These are phyloP conservation scores for Carassius auratus DNA, from an alignment of 2,113 vertebrate genomes.

Conservation along the genomic window DNA sequence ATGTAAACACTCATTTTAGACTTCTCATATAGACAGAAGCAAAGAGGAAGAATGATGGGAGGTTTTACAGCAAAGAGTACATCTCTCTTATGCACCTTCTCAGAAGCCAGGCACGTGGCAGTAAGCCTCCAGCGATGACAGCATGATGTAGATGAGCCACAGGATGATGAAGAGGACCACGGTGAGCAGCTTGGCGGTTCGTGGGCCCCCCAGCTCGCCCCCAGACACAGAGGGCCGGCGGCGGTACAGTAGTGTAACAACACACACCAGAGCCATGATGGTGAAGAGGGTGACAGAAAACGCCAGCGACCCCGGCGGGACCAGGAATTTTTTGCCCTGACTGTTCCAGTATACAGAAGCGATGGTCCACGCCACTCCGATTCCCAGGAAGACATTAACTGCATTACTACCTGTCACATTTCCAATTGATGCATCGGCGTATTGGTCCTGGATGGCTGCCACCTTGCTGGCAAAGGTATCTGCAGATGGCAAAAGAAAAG, in stretches of 20 bases:
- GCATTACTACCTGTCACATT: slow-evolving; percentile 86
- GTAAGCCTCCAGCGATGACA: slow-evolving; percentile 81
- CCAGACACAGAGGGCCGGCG: slow-evolving; percentile 71
- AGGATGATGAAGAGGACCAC: slow-evolving; percentile 74
- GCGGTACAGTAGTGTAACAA: slow-evolving; percentile 78
- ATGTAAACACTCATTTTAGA: slow-evolving; percentile 57
- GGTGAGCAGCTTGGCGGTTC: slow-evolving; percentile 80
- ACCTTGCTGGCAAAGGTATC: slow-evolving; percentile 86
- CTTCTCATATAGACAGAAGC: slow-evolving; percentile 47
- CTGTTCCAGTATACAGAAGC: slow-evolving; percentile 79
- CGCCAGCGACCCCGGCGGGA: slow-evolving; percentile 80
- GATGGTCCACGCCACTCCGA: slow-evolving; percentile 85
- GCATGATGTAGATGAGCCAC: slow-evolving; percentile 82
- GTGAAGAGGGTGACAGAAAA: slow-evolving; percentile 85
- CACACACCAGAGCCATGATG: slow-evolving; percentile 74
- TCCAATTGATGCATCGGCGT: slow-evolving; percentile 83
- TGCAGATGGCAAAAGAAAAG: slow-evolving; percentile 49
- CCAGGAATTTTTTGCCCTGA: slow-evolving; percentile 74
- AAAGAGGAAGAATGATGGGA: slow-evolving; percentile 40
- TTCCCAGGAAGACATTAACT: slow-evolving; percentile 84
- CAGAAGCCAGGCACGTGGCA: slow-evolving; percentile 80
- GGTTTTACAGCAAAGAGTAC: slow-evolving; percentile 43
- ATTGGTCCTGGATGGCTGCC: slow-evolving; percentile 84
- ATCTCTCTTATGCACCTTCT: slow-evolving; percentile 4
- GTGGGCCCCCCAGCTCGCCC: slow-evolving; percentile 82